phyloP scores from a whole-genome alignment of 1,140 invertebrate genomes.

The Mylabris phalerata region DNA sequence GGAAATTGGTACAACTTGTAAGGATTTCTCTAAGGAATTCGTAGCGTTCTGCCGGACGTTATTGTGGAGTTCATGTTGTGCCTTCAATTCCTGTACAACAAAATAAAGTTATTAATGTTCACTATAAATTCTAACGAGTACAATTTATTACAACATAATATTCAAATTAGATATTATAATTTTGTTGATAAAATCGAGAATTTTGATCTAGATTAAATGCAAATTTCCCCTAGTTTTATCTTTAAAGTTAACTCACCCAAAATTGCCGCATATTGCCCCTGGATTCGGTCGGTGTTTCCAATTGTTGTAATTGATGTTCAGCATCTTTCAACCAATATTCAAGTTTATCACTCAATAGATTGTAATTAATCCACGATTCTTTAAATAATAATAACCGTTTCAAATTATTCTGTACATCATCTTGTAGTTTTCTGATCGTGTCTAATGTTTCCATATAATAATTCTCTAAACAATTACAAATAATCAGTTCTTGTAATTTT shows the following conservation, averaged over 20 bases:
- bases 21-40: constrained; percentile 64
- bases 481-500: constrained; percentile 63
- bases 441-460: constrained; percentile 62
- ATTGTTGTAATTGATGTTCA: constrained; percentile 54
- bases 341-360: constrained; percentile 60
- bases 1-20: constrained; percentile 67
- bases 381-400: constrained; percentile 62
- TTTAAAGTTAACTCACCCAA: constrained; percentile 51
- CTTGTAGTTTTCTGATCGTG: constrained; percentile 60
- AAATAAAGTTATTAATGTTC: background rate
- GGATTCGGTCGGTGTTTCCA: constrained; percentile 49
- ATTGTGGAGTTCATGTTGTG: constrained; percentile 79
- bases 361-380: constrained; percentile 69
- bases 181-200: background rate
- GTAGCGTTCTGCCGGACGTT: constrained; percentile 65
- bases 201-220: background rate
- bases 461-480: constrained; percentile 63
- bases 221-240: too few species aligned
- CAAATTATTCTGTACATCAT: constrained; percentile 64
- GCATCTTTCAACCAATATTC: constrained; percentile 67
- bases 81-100: constrained; percentile 63
- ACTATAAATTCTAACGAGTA: background rate
- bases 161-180: too few species aligned
- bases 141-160: too few species aligned
- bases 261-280: constrained; percentile 69